These are phyloP conservation scores for Frieseomelitta varia DNA, from an alignment of 1,140 invertebrate genomes.

Conservation along the genomic window DNA sequence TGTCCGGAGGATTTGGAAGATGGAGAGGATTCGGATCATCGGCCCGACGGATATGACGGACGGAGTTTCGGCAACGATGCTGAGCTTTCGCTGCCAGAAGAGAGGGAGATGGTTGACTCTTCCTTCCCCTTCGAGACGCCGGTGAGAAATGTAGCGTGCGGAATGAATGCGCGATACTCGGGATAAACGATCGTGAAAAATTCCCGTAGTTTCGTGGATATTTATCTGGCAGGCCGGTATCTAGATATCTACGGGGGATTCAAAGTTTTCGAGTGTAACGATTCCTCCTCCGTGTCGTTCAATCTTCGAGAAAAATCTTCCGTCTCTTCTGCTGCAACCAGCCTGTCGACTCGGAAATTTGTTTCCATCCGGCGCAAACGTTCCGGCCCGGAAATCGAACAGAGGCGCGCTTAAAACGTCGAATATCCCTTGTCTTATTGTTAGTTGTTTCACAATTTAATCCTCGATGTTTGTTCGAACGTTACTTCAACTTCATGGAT, in stretches of 20 bases:
- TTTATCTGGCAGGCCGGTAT: constrained; percentile 24
- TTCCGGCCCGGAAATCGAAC: neutral
- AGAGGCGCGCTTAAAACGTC: neutral
- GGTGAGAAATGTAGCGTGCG: constrained; percentile 25
- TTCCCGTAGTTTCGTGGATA: constrained; percentile 23
- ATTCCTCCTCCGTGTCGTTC: constrained; percentile 9
- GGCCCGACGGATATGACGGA: constrained; percentile 1
- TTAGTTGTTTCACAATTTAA: neutral
- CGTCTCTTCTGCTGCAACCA: neutral
- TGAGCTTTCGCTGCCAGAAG: neutral
- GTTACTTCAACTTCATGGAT: too few relatives aligned
- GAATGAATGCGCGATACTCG: constrained; percentile 27
- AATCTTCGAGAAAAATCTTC: constrained; percentile 24
- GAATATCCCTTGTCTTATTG: neutral
- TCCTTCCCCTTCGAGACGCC: neutral
- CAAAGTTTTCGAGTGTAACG: constrained; percentile 23
- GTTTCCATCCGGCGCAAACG: neutral
- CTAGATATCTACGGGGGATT: constrained; percentile 34
- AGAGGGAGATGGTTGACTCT: neutral
- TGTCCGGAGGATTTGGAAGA: constrained; percentile 4
- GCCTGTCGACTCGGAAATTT: neutral
- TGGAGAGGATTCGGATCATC: neutral
- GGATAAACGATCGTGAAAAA: constrained; percentile 46
- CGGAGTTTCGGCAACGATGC: neutral
- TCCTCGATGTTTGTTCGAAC: too few relatives aligned